Evolutionary conservation across 2,888 invertebrate species (phyloP), one percentile per base, ranked within the genome.

Genomic region (Parthenolecanium corni): DNA sequence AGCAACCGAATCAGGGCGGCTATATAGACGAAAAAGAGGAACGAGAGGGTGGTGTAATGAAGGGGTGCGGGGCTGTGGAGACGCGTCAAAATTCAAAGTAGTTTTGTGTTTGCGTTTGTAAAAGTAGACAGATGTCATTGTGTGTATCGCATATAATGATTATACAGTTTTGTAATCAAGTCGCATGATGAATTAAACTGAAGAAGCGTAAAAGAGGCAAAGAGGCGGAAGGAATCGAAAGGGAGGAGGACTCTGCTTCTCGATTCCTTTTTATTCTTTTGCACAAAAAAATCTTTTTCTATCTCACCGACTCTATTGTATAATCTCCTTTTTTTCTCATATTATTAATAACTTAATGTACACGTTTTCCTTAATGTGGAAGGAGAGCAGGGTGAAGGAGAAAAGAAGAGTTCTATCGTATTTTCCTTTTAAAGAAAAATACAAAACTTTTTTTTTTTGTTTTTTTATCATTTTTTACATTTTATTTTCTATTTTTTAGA

Each of bases 341-440:
- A 61, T 61, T 61, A 61, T 61, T 61, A 61, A 61, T 61, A 61
- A 61, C 61, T 61, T 61, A 61, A 61, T 61, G 61, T 61, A 61
- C 61, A 61, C 51, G 61, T 61, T 61, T 61, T 61, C 49, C 61
- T 61, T 61, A 61, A 61, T 61, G 61, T 36, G 49, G 38, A 61
- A 61, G 31, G 31, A 31, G 31, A 31, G n/a, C n/a, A n/a, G n/a
- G n/a, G n/a, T n/a, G n/a, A 31, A 31, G 9, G 9, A 31, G 9
- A 31, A 31, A 9, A 38, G 49, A 40, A 49, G 49, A 40, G 61
- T 51, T 61, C 61, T 61, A 61, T 61, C 61, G 49, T 61, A 61
- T 61, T 61, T 61, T 61, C 61, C 12, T 61, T 61, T 57, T 51
- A 51, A 51, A 61, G 61, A 38, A 61, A n/a, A 51, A 61, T 38